These are phyloP conservation scores for Onychomys arenicola DNA, from an alignment of 2,797 vertebrate species.

Conservation along the genomic window DNA sequence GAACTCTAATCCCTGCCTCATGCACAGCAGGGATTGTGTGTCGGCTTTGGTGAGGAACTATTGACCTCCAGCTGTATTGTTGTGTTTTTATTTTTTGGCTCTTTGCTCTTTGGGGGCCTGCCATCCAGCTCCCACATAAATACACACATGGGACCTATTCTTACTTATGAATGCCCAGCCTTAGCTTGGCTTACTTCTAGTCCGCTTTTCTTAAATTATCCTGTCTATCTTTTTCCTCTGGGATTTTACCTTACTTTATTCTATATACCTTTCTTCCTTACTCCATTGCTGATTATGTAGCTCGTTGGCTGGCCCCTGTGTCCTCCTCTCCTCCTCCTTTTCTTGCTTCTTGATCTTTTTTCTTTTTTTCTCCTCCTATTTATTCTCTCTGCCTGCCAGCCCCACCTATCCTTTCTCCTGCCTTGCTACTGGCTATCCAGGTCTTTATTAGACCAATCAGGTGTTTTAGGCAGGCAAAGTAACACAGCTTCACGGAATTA, in stretches of 20 bases:
- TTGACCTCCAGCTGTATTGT: conserved; percentile 33
- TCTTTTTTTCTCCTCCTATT: background rate
- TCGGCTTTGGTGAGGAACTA: background rate
- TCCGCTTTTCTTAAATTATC: background rate
- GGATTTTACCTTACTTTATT: background rate
- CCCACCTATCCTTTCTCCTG: background rate
- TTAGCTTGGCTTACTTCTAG: background rate
- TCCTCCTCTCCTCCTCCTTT: background rate
- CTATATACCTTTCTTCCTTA: background rate
- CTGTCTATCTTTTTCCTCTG: background rate
- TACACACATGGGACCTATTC: background rate
- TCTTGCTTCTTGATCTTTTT: background rate
- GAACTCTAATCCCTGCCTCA: conserved; percentile 7
- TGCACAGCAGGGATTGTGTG: background rate
- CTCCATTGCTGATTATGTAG: background rate
- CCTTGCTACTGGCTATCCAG: background rate
- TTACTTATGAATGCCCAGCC: background rate
- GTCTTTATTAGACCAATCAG: background rate
- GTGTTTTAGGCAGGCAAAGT: background rate
- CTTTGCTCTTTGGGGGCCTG: background rate
- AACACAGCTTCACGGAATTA: background rate
- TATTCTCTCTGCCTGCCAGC: background rate
- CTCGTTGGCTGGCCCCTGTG: background rate
- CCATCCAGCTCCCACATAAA: background rate
- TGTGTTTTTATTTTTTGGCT: background rate